A percentile compares a stretch with the other conserved stretches of the same genome.
These are phyloP conservation scores for Sebastes vulpes DNA, from an alignment of 2,797 vertebrate genomes.

Conservation along the genomic window DNA sequence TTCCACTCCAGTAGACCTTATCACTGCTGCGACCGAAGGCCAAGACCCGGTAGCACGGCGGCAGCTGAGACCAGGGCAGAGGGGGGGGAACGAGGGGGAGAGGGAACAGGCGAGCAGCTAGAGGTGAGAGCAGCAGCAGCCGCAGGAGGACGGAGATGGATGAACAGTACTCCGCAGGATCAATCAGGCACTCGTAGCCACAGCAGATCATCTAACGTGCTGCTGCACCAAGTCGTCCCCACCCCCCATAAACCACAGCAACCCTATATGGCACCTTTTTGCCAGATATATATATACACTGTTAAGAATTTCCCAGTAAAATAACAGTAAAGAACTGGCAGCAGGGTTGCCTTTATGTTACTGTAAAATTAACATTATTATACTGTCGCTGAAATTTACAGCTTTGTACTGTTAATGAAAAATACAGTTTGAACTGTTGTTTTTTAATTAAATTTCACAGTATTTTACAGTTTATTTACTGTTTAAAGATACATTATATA, in stretches of 20 bases:
- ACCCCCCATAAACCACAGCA: constrained; percentile 32
- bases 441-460: too few species aligned
- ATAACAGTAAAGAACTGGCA: too few species aligned
- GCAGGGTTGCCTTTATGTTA: too few species aligned
- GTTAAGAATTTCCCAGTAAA: too few species aligned
- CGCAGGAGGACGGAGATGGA: constrained; percentile 70
- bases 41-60: constrained; percentile 32
- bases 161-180: constrained; percentile 69
- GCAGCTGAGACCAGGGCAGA: constrained; percentile 61
- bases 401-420: too few species aligned
- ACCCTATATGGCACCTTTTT: constrained; percentile 18
- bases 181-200: constrained; percentile 71
- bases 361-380: too few species aligned
- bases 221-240: constrained; percentile 31
- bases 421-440: too few species aligned
- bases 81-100: not conserved
- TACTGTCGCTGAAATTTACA: too few species aligned
- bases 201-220: constrained; percentile 72
- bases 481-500: too few species aligned
- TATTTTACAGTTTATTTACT: too few species aligned
- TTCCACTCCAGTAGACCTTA: constrained; percentile 65
- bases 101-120: constrained; percentile 21
- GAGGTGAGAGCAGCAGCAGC: constrained; percentile 56
- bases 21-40: constrained; percentile 47
- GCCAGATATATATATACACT: constrained; percentile 17